Evolutionary conservation across 2,797 vertebrate genomes (phyloP), one percentile per base, ranked within the genome.

Genomic region (Scleropages formosus): DNA sequence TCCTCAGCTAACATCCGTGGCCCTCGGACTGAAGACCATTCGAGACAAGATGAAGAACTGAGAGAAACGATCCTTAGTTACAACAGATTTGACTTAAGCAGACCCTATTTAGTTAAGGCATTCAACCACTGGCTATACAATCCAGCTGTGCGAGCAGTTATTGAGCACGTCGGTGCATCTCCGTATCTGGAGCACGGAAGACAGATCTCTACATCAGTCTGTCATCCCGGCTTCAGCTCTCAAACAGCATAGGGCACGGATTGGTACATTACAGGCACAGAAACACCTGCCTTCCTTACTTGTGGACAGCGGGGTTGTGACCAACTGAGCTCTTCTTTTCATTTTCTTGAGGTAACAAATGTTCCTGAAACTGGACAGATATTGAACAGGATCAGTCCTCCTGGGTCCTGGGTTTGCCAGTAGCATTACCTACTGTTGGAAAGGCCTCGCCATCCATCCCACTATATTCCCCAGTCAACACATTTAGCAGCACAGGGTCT

Each of bases 331-430:
- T 80, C 58, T 82, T 87, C 81, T 39, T 65, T 78, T 84, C 81
- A 73, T 80, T 85, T 89, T 85, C 85, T 91, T 92, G 93, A 94
- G 93, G 93, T 93, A 88, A 89, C 88, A 91, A 82, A 89, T 86
- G 90, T 89, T 91, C 89, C 87, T 91, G 90, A 87, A 87, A 39
- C 86, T 84, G 87, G 87, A 90, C 88, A 91, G 87, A 90, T 88
- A 91, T 84, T 87, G 85, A 80, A 83, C 85, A 87, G 84, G 80
- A 83, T 88, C 80, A 84, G 85, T 86, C 87, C 87, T 86, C 88
- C 83, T 87, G 87, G 89, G 87, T 92, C 88, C 89, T 87, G 87
- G 83, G 80, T 88, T 87, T 85, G 86, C 88, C 84, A 80, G 80
- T 85, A 88, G 88, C 86, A 2, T 86, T 80, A 85, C 84, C 85